Percentiles rank a stretch among this genome's conserved stretches.
Conservation (phyloP, 2,113 vertebrate genomes). For the Hemichromis elongatus region DNA sequence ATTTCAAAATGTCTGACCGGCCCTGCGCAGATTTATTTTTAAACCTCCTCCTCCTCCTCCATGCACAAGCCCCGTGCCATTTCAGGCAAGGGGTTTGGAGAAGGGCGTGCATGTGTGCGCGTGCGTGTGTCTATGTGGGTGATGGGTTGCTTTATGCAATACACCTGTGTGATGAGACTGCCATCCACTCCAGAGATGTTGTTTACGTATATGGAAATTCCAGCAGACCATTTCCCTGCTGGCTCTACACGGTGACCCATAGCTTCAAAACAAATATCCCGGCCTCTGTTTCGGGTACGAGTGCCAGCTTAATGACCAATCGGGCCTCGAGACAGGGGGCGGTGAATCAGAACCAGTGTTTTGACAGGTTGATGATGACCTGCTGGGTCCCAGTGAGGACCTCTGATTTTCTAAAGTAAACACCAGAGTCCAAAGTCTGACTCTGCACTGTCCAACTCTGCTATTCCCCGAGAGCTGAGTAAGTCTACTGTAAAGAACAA, state of each 20-base stretch:
- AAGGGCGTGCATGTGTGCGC: neutral
- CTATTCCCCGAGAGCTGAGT: neutral
- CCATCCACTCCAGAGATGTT: constrained; percentile 14
- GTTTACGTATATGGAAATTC: constrained; percentile 34
- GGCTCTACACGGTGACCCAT: constrained; percentile 37
- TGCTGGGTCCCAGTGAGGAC: constrained; percentile 26
- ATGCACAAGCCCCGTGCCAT: constrained; percentile 26
- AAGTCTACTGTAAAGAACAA: constrained; percentile 38
- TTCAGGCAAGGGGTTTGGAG: constrained; percentile 13
- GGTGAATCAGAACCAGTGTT: constrained; percentile 15
- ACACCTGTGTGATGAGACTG: constrained; percentile 34
- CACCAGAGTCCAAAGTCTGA: constrained; percentile 44
- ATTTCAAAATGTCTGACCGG: constrained; percentile 73
- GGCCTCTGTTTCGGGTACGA: constrained; percentile 31
- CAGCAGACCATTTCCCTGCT: constrained; percentile 13
- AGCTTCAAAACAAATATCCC: constrained; percentile 53
- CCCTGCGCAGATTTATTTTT: constrained; percentile 63
- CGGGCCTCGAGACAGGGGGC: neutral
- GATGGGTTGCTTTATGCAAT: neutral
- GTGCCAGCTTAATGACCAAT: constrained; percentile 13
- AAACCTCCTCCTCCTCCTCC: constrained; percentile 29
- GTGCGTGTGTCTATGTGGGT: neutral
- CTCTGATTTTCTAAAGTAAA: constrained; percentile 51
- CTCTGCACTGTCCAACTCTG: constrained; percentile 6
- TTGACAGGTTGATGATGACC: constrained; percentile 57